phyloP scores from a whole-genome alignment of 2,113 vertebrate species.

The Notarius lentiginosus region DNA sequence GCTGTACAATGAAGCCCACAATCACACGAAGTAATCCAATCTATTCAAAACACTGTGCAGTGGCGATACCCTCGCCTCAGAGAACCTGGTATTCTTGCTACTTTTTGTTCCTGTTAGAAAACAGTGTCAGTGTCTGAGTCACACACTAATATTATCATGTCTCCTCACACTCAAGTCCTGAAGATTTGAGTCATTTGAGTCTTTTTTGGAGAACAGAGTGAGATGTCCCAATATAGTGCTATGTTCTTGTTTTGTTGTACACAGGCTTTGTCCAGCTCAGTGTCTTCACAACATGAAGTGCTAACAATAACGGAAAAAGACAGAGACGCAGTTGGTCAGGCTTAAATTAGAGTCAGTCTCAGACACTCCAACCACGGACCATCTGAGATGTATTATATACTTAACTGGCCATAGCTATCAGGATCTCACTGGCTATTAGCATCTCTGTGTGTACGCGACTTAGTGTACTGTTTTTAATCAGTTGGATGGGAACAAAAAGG shows the following conservation, averaged over 20 bases:
- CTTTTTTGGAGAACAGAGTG: slow-evolving; percentile 36
- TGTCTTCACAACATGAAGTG: slow-evolving; percentile 11
- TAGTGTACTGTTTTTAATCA: neutral
- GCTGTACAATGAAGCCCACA: slow-evolving; percentile 72
- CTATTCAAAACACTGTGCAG: slow-evolving; percentile 43
- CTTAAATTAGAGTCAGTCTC: slow-evolving; percentile 1
- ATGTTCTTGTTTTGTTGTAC: slow-evolving; percentile 46
- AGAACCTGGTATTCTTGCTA: slow-evolving; percentile 36
- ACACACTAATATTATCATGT: slow-evolving; percentile 69
- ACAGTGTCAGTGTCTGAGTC: slow-evolving; percentile 63
- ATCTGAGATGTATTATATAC: slow-evolving; percentile 20
- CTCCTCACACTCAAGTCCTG: slow-evolving; percentile 56
- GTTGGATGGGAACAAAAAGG: too few relatives aligned
- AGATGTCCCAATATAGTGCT: slow-evolving; percentile 46
- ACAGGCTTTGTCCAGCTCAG: slow-evolving; percentile 19
- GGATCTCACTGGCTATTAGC: neutral
- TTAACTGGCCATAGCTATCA: neutral
- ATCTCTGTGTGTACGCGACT: neutral
- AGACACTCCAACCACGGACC: slow-evolving; percentile 13
- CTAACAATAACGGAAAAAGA: slow-evolving; percentile 7
- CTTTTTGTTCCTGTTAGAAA: slow-evolving; percentile 55
- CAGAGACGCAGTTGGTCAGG: slow-evolving; percentile 16
- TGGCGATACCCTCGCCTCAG: slow-evolving; percentile 20
- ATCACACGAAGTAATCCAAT: slow-evolving; percentile 76
- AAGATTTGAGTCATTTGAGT: slow-evolving; percentile 32